These are phyloP conservation scores for Tachycineta bicolor DNA, from an alignment of 2,113 vertebrate genomes.

Conservation along the genomic window DNA sequence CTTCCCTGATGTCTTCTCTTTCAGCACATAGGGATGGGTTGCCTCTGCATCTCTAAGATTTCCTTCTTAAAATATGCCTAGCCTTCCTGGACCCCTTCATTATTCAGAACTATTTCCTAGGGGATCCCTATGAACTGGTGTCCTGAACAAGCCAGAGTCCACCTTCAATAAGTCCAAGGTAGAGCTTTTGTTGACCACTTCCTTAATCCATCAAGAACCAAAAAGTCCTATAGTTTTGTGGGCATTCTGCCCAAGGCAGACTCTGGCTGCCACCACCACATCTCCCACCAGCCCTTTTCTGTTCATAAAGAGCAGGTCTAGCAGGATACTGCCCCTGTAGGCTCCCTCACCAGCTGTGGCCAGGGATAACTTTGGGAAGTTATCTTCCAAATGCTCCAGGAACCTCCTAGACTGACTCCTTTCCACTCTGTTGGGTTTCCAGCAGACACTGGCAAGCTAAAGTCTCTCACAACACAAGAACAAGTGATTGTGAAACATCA, in stretches of 20 bases:
- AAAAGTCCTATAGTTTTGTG: not conserved
- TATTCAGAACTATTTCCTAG: not conserved
- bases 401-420: not conserved
- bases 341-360: not conserved
- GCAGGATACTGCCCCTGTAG: not conserved
- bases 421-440: not conserved
- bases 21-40: rapidly evolving
- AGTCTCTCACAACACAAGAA: not conserved
- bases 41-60: not conserved
- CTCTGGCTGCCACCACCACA: not conserved
- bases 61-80: not conserved
- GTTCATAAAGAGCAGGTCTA: not conserved
- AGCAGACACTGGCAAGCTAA: not conserved
- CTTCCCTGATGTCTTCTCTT: not conserved
- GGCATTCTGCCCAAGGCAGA: not conserved
- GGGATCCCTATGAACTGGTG: not conserved
- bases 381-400: not conserved
- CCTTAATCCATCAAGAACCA: not conserved
- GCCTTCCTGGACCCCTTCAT: not conserved
- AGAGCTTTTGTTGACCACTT: not conserved
- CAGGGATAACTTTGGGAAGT: not conserved
- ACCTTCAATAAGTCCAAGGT: not conserved
- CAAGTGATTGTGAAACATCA: rapidly evolving
- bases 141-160: not conserved
- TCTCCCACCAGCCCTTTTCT: not conserved